Evolutionary conservation across 1,140 invertebrate species (phyloP).

Genomic region (Ips nitidus): DNA sequence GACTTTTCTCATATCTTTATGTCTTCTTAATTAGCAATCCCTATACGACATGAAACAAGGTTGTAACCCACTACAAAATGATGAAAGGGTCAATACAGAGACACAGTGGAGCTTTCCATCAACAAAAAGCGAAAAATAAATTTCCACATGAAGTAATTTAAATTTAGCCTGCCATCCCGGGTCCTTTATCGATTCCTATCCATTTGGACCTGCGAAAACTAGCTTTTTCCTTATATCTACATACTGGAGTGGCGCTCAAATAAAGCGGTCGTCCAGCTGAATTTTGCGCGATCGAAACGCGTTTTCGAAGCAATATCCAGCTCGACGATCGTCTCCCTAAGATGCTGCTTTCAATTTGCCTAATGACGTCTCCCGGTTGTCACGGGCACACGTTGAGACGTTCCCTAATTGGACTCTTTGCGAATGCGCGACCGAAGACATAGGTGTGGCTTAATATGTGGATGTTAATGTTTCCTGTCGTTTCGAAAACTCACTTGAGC

Average conservation of each 20-base stretch:
- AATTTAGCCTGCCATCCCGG: constrained; percentile 36
- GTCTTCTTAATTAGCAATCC: no score
- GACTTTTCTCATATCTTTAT: no score
- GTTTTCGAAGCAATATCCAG: background rate
- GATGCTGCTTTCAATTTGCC: constrained; percentile 53
- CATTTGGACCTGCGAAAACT: constrained; percentile 50
- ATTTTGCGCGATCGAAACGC: constrained; percentile 25
- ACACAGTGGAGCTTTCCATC: no score
- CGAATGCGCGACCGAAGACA: constrained; percentile 24
- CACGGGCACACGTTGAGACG: constrained; percentile 48
- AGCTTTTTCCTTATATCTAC: constrained; percentile 53
- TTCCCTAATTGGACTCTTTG: constrained; percentile 36
- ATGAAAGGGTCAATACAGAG: no score
- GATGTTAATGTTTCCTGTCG: background rate
- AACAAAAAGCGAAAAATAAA: constrained; percentile 23
- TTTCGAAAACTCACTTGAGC: no score
- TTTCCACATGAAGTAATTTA: constrained; percentile 37
- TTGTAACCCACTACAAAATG: no score
- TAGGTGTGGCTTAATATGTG: constrained; percentile 30
- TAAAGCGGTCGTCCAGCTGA: constrained; percentile 40
- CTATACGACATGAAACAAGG: no score
- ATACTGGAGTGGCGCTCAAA: constrained; percentile 52
- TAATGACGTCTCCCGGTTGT: constrained; percentile 53
- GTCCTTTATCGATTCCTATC: constrained; percentile 50
- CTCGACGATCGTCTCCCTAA: constrained; percentile 41